Percentiles rank a stretch among this genome's conserved stretches.
Conservation (phyloP, 1,140 invertebrate genomes). For the Trachymyrmex septentrionalis region DNA sequence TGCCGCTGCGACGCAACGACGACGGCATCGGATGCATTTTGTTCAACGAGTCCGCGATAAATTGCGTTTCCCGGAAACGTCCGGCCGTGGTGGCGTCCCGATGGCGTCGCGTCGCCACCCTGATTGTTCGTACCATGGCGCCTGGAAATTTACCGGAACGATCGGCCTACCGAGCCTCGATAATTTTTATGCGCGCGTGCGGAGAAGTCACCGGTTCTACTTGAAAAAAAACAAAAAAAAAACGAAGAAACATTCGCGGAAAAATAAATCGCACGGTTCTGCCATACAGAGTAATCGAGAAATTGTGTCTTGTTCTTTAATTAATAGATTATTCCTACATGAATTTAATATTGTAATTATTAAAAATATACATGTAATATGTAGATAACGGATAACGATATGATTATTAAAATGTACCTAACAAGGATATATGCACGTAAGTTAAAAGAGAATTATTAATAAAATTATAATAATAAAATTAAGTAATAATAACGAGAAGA, state of each 20-base stretch:
- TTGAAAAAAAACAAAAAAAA: not conserved
- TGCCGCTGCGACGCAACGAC: not conserved
- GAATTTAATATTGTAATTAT: not conserved
- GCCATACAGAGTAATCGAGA: not conserved
- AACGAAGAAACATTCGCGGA: not conserved
- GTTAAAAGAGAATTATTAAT: not conserved
- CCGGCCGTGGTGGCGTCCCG: slow-evolving; percentile 12
- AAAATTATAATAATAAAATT: no score
- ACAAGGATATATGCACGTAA: not conserved
- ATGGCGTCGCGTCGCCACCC: slow-evolving; percentile 47
- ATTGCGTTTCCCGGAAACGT: slow-evolving; percentile 59
- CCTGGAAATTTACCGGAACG: slow-evolving; percentile 64
- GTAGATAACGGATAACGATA: not conserved
- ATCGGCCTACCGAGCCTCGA: slow-evolving; percentile 9
- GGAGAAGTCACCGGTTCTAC: not conserved
- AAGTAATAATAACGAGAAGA: no score
- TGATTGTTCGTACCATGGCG: slow-evolving; percentile 58
- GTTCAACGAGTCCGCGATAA: slow-evolving; percentile 49
- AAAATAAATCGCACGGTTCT: not conserved
- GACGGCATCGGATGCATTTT: slow-evolving; percentile 24
- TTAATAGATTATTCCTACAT: not conserved
- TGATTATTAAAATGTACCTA: not conserved
- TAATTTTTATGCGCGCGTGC: not conserved
- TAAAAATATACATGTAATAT: not conserved
- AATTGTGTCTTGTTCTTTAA: not conserved